phyloP scores from a whole-genome alignment of 2,888 invertebrate species.

The Siphlonurus alternatus region DNA sequence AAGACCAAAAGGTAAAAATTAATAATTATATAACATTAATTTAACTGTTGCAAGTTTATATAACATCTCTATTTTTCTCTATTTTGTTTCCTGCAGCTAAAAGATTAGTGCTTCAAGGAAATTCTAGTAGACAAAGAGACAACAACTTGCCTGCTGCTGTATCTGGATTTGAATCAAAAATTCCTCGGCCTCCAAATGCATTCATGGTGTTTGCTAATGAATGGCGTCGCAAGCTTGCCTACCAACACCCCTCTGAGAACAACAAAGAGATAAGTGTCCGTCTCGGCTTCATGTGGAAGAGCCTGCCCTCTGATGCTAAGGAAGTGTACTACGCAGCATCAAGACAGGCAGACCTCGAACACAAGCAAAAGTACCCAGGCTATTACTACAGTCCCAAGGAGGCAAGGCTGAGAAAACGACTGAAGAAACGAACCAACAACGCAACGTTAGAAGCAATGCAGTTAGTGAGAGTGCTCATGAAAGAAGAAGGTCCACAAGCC shows the following conservation, averaged over 20 bases:
- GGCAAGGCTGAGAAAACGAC: slow-evolving; percentile 23
- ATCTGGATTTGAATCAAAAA: slow-evolving; percentile 16
- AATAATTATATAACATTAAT: not conserved
- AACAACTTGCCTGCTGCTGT: not conserved
- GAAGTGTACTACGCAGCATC: slow-evolving; percentile 27
- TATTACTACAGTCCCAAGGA: slow-evolving; percentile 29
- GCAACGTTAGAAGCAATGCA: not conserved
- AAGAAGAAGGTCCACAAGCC: not conserved
- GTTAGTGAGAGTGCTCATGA: not conserved
- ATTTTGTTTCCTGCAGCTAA: not conserved
- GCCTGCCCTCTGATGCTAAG: slow-evolving; percentile 25
- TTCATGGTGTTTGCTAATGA: slow-evolving; percentile 36
- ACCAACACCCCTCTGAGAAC: slow-evolving; percentile 28
- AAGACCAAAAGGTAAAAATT: not conserved
- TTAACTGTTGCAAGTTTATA: too few species aligned
- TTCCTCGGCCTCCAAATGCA: slow-evolving; percentile 31
- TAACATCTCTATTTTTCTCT: not conserved
- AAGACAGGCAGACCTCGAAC: slow-evolving; percentile 26
- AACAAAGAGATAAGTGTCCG: slow-evolving; percentile 32
- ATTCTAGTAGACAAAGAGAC: not conserved
- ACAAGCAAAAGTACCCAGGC: slow-evolving; percentile 28
- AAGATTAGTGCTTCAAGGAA: not conserved
- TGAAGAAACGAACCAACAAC: not conserved
- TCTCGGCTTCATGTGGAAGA: slow-evolving; percentile 33
- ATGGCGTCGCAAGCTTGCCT: slow-evolving; percentile 29